Conservation (phyloP, 1,140 invertebrate species). For the Platorchestia sp. region DNA sequence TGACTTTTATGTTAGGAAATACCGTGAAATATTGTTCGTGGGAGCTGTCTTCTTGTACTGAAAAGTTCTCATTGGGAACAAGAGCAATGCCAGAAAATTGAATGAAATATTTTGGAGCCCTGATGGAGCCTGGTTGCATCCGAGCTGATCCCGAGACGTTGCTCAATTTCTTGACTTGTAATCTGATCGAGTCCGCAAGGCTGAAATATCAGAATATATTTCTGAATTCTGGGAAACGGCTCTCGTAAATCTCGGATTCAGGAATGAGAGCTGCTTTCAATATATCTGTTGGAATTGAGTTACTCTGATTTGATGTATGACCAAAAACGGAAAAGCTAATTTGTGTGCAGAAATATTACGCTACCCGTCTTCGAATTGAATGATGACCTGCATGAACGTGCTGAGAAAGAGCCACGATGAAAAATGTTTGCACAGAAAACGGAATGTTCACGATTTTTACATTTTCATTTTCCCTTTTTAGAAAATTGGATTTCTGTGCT, state of each 20-base stretch:
- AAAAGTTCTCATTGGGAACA: not conserved
- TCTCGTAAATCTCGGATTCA: not conserved
- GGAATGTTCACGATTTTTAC: too few relatives aligned
- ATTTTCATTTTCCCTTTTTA: too few relatives aligned
- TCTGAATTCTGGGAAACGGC: not conserved
- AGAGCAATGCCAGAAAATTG: not conserved
- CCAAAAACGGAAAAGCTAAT: not conserved
- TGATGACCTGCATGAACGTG: not conserved
- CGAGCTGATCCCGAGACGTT: not conserved
- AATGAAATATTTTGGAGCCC: not conserved
- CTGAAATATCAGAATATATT: not conserved
- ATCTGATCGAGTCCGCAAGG: not conserved
- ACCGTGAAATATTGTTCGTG: too few relatives aligned
- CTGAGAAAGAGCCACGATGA: not conserved
- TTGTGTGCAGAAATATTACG: not conserved
- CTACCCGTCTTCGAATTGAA: not conserved
- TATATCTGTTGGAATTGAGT: not conserved
- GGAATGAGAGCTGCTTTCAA: not conserved
- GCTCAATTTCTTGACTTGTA: not conserved
- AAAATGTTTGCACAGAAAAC: not conserved
- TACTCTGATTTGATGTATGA: not conserved
- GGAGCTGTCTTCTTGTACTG: not conserved
- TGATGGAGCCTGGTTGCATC: not conserved
- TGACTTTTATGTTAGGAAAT: too few relatives aligned
- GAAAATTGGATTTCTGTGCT: too few relatives aligned